Evolutionary conservation across 2,888 invertebrate species (phyloP), one percentile per base, ranked within the genome.

Genomic region (Luperina testacea): DNA sequence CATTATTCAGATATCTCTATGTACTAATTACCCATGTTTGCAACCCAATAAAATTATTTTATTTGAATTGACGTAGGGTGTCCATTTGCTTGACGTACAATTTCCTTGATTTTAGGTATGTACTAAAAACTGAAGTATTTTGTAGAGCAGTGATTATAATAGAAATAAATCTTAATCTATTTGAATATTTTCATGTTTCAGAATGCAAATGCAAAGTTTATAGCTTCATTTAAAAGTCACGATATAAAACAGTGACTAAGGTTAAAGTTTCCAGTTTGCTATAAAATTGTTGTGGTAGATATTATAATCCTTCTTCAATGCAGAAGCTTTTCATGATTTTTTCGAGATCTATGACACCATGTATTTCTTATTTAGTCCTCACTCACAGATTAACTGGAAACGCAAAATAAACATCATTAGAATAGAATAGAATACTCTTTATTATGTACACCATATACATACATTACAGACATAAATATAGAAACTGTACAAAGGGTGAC

Each of bases 171-270:
- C 38, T 42, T 42, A n/a, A 82, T 77, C 51, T 67, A 24, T 61
- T 78, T 69, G 13, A 67, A 67, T 53, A 78, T 57, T 67, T 72
- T 59, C 70, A 69, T 75, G 68, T 69, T 88, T 80, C 63, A 64
- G 67, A 83, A 73, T 81, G 74, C 65, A 78, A 88, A 88, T 80
- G 15, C 13, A 64, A n/a, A 45, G 27, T 72, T 80, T 77, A 88
- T 77, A 61, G 67, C 77, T 83, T 75, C 61, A 80, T 87, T 80
- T 67, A 48, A 51, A 59, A 76, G 61, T 61, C 65, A 75, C 72
- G 67, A 78, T 68, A 83, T 61, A 42, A 76, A 77, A 61, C 45
- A 42, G 45, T 73, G n/a, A 27, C 32, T 72, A 27, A 61, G 63
- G 73, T 76, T 42, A 74, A 74, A 57, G 61, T 72, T 59, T 27